Evolutionary conservation across 2,113 vertebrate genomes (phyloP).

Genomic region (Gymnogyps californianus): DNA sequence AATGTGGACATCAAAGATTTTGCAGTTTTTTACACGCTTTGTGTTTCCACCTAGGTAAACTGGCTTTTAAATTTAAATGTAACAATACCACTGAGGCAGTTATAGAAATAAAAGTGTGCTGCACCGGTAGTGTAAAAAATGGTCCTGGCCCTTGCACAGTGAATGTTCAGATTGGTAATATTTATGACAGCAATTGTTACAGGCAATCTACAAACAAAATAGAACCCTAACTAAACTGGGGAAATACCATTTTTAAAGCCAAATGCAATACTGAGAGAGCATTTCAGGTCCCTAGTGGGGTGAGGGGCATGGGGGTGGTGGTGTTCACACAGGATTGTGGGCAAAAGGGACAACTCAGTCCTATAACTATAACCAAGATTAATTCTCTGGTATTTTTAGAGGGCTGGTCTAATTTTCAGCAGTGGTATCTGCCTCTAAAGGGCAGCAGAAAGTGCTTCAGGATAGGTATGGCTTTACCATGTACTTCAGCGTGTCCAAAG

Average conservation of each 20-base stretch:
- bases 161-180: background rate
- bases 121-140: background rate
- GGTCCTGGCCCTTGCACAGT: background rate
- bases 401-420: background rate
- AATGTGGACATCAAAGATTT: background rate
- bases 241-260: background rate
- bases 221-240: background rate
- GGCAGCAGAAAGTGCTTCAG: background rate
- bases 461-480: background rate
- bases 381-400: background rate
- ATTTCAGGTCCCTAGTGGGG: background rate
- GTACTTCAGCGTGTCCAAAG: background rate
- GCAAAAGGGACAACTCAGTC: background rate
- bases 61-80: background rate
- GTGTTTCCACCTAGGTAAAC: background rate
- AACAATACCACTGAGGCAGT: background rate
- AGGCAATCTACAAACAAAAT: background rate
- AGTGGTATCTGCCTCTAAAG: background rate
- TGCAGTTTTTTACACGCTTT: background rate
- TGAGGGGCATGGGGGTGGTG: background rate
- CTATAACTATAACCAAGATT: background rate
- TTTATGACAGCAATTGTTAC: background rate
- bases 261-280: background rate
- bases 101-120: conserved; percentile 6
- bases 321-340: background rate